phyloP scores from a whole-genome alignment of 2,113 vertebrate genomes.

The Lophochroa leadbeateri region DNA sequence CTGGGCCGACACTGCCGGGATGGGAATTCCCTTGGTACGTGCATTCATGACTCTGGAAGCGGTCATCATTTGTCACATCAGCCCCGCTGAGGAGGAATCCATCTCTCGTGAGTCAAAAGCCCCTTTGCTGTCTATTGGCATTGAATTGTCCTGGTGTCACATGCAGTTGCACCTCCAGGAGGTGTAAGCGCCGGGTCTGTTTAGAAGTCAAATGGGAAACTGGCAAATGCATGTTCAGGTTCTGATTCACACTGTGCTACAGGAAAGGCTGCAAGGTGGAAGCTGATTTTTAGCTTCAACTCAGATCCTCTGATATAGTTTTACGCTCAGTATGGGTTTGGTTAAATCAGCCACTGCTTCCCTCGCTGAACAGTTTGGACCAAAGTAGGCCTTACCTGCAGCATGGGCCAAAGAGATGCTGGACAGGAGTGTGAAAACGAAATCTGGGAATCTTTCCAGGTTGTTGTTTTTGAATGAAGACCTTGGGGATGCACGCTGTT shows the following conservation, averaged over 20 bases:
- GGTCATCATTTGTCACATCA: not conserved
- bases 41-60: not conserved
- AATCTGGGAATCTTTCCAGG: not conserved
- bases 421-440: conserved; percentile 10
- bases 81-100: not conserved
- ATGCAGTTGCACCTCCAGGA: not conserved
- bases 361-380: not conserved
- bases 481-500: not conserved
- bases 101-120: not conserved
- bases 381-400: not conserved
- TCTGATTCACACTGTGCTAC: not conserved
- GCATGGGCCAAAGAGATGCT: not conserved
- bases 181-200: not conserved
- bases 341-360: not conserved
- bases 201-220: not conserved
- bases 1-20: accelerated
- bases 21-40: not conserved
- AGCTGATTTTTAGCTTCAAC: conserved; percentile 1
- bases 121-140: not conserved
- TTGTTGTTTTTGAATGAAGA: not conserved
- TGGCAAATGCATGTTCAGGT: not conserved
- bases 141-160: not conserved
- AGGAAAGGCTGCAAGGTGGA: not conserved
- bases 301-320: not conserved
- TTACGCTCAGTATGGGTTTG: not conserved